These are phyloP conservation scores for Busseola fusca DNA, from an alignment of 2,888 invertebrate genomes.

Conservation along the genomic window DNA sequence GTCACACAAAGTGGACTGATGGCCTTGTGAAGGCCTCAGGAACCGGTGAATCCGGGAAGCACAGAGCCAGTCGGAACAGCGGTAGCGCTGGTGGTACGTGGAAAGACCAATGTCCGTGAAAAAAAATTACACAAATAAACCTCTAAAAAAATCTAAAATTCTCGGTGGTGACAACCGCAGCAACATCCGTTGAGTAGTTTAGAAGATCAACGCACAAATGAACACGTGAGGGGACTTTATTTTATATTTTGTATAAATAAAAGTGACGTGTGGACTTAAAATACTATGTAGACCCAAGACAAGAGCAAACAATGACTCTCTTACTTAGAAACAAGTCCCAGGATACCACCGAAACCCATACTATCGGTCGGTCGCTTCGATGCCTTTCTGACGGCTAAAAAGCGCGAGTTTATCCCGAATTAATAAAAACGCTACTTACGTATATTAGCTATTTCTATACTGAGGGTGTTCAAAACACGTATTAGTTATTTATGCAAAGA, in stretches of 20 bases:
- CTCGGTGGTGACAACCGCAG: neutral
- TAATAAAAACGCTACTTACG: conserved; percentile 32
- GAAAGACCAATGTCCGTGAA: neutral
- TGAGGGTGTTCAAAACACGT: too few relatives aligned
- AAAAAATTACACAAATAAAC: neutral
- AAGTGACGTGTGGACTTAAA: neutral
- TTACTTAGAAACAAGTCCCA: neutral
- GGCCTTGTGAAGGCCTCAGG: too few relatives aligned
- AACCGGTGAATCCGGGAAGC: too few relatives aligned
- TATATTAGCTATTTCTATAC: too few relatives aligned
- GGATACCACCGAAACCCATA: neutral
- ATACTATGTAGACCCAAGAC: neutral
- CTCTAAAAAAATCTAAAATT: neutral
- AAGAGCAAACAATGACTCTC: neutral
- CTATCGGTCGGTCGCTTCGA: neutral
- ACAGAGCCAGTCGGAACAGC: too few relatives aligned
- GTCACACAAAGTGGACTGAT: too few relatives aligned
- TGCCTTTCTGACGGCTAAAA: neutral
- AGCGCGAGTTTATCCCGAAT: conserved; percentile 1
- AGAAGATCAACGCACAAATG: neutral
- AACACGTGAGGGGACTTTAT: neutral
- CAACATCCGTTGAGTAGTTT: neutral
- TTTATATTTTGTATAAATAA: neutral
- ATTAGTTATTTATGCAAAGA: too few relatives aligned
- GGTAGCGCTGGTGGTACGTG: too few relatives aligned